Evolutionary conservation across 2,113 vertebrate genomes (phyloP), one percentile per base, ranked within the genome.

Genomic region (Pteronura brasiliensis): DNA sequence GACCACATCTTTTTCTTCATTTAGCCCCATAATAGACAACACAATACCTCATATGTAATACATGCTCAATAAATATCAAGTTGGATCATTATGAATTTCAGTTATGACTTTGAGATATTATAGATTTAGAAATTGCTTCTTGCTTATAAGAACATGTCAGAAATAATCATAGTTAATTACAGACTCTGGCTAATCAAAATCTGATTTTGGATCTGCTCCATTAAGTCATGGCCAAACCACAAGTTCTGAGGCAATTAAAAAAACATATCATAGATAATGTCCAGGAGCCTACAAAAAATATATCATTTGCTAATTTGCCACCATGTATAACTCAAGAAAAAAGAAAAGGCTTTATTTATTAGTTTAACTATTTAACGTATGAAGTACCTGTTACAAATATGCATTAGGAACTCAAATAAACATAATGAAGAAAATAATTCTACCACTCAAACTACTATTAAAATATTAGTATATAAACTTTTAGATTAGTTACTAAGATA

Each of bases 41-140:
- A 95, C 21, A 92, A 47, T 83, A 82, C 13, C 44, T 95, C 67
- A 72, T 76, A 69, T 55, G 47, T 95, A 86, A 96, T 89, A 93
- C 17, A 92, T 95, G 59, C 39, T 95, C 72, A 93, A 95, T 95
- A 95, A 92, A 92, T 93, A 96, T 79, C 67, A 52, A 88, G 65
- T 80, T 81, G 14, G 11, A 52, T 83, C 14, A 17, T 92, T 96
- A 93, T 47, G 34, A 67, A 93, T 84, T 89, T 96, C 21, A 97
- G 1, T 93, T 97, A 82, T 83, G 25, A 55, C 25, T 88, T 76
- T 89, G 9, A 55, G 52, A 79, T 65, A 94, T 36, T 95, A 8
- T 84, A 72, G 57, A 63, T 80, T 94, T 10, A 93, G 49, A 95
- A 91, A 74, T 59, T 79, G 7, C 39, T 23, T 93, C 86, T 87